phyloP scores from a whole-genome alignment of 2,797 vertebrate genomes.

The Lutra lutra region DNA sequence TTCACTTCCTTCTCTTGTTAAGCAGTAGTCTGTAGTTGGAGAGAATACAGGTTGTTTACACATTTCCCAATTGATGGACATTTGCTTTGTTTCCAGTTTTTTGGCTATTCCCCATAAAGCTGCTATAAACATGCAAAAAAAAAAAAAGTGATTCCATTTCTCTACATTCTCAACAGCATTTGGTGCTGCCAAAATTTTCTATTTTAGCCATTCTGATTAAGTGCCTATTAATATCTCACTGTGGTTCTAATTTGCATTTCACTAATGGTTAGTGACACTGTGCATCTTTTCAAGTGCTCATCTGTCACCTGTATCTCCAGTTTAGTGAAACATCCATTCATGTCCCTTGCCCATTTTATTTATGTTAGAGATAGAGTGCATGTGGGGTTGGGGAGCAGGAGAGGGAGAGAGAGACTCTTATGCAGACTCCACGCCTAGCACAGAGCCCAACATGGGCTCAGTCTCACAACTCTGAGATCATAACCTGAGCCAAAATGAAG shows the following conservation, averaged over 20 bases:
- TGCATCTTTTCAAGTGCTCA: not conserved
- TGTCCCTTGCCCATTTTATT: not conserved
- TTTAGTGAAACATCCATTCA: not conserved
- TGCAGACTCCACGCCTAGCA: not conserved
- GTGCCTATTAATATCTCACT: not conserved
- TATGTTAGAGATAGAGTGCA: not conserved
- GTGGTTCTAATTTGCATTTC: not conserved
- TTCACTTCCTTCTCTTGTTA: not conserved
- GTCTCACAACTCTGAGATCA: not conserved
- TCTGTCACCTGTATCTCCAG: not conserved
- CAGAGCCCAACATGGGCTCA: not conserved
- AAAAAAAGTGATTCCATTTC: not conserved
- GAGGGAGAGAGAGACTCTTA: not conserved
- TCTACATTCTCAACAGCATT: not conserved
- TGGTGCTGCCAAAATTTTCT: not conserved
- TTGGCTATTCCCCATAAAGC: not conserved
- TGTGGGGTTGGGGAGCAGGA: not conserved
- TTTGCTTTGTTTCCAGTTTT: not conserved
- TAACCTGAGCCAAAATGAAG: not conserved
- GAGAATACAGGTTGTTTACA: not conserved
- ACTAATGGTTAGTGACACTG: not conserved
- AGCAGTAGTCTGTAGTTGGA: not conserved
- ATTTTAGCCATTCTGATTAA: not conserved
- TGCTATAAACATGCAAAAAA: not conserved
- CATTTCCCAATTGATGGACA: not conserved